phyloP scores from a whole-genome alignment of 2,113 vertebrate species.

The Cephalopterus ornatus region DNA sequence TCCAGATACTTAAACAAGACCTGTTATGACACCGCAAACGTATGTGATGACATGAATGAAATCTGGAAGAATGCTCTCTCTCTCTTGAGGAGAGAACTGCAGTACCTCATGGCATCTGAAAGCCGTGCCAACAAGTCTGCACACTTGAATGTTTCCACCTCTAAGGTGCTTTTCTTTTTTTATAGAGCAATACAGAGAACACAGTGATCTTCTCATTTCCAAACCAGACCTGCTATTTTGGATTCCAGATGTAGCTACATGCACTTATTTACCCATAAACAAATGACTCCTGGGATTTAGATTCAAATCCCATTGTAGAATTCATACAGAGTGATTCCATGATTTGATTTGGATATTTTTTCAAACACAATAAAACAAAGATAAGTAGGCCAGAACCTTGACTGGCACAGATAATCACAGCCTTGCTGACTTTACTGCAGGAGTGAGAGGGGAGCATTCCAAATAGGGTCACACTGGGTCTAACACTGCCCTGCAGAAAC shows the following conservation, averaged over 20 bases:
- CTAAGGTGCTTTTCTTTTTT: background rate
- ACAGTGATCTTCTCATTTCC: background rate
- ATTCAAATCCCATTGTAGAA: background rate
- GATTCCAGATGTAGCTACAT: background rate
- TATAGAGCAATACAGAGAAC: background rate
- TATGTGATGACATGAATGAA: background rate
- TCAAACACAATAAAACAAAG: background rate
- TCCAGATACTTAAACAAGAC: background rate
- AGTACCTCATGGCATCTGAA: background rate
- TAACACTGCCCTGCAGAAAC: background rate
- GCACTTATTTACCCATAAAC: background rate
- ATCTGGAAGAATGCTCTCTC: background rate
- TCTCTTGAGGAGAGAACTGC: background rate
- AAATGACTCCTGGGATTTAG: background rate
- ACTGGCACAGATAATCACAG: background rate
- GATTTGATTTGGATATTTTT: background rate
- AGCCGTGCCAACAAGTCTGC: background rate
- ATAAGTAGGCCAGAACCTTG: background rate
- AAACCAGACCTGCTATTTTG: background rate
- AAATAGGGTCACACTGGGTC: background rate
- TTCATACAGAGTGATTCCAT: background rate
- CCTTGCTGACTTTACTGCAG: background rate
- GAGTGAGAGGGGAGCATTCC: background rate
- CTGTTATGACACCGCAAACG: background rate
- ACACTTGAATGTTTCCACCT: background rate